Base-by-base conservation (phyloP, 1,140 invertebrate genomes). In the Calosoma granatense region DNA sequence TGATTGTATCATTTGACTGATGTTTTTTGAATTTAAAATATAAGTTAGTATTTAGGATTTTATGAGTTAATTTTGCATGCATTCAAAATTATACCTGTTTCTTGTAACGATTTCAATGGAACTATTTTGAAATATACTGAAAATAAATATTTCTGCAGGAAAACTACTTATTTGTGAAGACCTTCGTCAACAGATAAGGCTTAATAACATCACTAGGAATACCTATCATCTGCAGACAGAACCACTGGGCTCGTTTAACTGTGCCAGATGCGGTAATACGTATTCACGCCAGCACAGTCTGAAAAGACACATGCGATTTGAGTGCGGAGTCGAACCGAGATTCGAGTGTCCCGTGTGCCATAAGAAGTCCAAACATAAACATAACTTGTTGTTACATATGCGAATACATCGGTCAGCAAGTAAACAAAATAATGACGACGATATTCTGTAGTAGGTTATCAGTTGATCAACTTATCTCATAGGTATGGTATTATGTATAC, bases 361-460 rank as follows among this genome's bases (percentile, higher is more conserved):
- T 62, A 78, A 80, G 66, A 76, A 75, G 54, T 82, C 80, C 20
- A 80, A 79, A 63, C 76, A 79, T 58, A 80, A 78, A 65, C 77
- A 79, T 60, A 76, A 78, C 65, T 72, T 79, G 54, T 74, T 75
- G 57, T 68, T 76, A 59, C 77, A 79, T 56, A 78, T 79, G 76
- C 71, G 74, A 59, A 78, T 74, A 20, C 76, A 78, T 65, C 73
- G 76, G 76, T 67, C 62, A 69, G 64, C 76, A 73, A 74, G 69
- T 53, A 26, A 23, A 14, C 20, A 56, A 65, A 57, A 65, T 36
- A 12, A 51, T 43, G 9, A 23, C 36, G 12, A 55, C 30, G 26
- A n/a, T 55, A 19, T 22, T 51, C 19, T 22, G 51, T 20, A 36
- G 4, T 21, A 20, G 17, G 11, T 20, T 14, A n/a, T n/a, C n/a